Percentiles rank a stretch among this genome's conserved stretches.
These are phyloP conservation scores for Deilephila elpenor DNA, from an alignment of 2,888 invertebrate species.

Conservation along the genomic window DNA sequence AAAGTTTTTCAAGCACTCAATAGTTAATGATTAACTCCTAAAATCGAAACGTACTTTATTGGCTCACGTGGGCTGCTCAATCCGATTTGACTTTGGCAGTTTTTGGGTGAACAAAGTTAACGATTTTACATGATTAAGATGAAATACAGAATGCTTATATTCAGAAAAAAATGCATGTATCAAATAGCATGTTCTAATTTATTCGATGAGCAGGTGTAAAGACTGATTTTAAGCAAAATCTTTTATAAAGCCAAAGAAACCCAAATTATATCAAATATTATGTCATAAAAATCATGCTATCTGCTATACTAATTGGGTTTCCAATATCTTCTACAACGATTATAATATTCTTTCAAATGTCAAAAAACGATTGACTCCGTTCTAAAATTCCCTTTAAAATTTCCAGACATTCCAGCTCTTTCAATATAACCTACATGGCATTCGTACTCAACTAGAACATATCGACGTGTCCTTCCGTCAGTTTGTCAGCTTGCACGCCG, in stretches of 20 bases:
- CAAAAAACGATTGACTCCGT: background rate
- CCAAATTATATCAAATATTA: too few relatives aligned
- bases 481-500: constrained; percentile 14
- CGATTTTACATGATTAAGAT: background rate
- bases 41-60: constrained; percentile 4
- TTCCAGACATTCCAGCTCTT: background rate
- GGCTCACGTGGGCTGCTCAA: background rate
- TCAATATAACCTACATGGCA: background rate
- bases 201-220: too few relatives aligned
- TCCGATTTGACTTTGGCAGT: background rate
- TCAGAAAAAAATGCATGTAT: too few relatives aligned
- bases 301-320: too few relatives aligned
- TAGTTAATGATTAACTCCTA: background rate
- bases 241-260: too few relatives aligned
- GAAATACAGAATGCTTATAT: too few relatives aligned
- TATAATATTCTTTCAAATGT: too few relatives aligned
- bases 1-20: background rate
- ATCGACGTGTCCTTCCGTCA: constrained; percentile 23
- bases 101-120: background rate
- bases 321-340: too few relatives aligned
- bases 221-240: too few relatives aligned
- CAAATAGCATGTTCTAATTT: too few relatives aligned
- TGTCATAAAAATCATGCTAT: too few relatives aligned
- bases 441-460: constrained; percentile 2
- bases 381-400: background rate